Base-by-base conservation (phyloP, 2,888 invertebrate species). In the Ephialtes manifestator region DNA sequence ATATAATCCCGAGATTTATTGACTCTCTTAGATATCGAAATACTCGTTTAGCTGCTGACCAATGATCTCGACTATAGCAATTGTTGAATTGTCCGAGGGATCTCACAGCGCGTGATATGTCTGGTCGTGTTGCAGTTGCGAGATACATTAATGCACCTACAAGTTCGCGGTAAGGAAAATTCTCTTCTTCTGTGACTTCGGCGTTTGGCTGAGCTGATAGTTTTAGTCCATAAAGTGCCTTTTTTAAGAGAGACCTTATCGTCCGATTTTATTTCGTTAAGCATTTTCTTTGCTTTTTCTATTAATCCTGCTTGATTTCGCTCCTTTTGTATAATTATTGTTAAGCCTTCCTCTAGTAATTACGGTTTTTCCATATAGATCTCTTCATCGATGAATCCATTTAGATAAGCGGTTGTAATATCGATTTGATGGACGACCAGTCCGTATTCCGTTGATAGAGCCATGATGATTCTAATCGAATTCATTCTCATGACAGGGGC, bases 21-120 rank as follows among this genome's bases (percentile, higher is more conserved):
- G 90, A 91, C 18, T 85, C 87, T 71, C 88, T 88, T 13, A 92
- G 63, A 67, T 93, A 93, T 2, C 90, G 83, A 3, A 93, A 75
- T 0, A 92, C 88, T 3, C 89, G 76, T 80, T 92, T 91, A 0
- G 91, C 91, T 3, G 89, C 89, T 13, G 81, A 85, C 90, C 92
- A 91, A 76, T 90, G 87, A 2, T 15, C 10, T 43, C 85, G 51
- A 15, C 72, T 68, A 80, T 85, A 86, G 24, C 86, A 81, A 31
- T 81, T 81, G 15, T 80, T 77, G 46, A 87, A 90, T 70, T 88
- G 87, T 1, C 90, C 74, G 5, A 90, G 58, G 8, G 68, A 79
- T 35, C 82, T 74, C 0, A 88, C 87, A 3, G 88, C 81, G 80
- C 70, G 88, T 13, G 87, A 24, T 35, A 90, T 88, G 60, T 89